Percentiles rank a stretch among this genome's conserved stretches.
Evolutionary conservation across 2,888 invertebrate species (phyloP).

Genomic region (Anthophora plumipes): DNA sequence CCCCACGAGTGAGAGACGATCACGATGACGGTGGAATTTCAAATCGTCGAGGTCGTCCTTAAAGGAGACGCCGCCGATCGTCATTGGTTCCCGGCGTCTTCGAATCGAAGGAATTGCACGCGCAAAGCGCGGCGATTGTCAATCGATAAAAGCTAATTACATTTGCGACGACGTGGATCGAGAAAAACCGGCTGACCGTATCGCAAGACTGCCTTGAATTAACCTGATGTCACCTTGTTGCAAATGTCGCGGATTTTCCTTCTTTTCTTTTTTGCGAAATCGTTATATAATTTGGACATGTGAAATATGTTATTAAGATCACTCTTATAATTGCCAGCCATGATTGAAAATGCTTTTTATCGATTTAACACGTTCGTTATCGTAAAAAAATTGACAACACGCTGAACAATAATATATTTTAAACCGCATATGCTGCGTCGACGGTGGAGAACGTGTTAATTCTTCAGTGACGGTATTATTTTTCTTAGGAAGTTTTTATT

Average conservation of each 20-base stretch:
- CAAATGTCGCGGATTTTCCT: not conserved
- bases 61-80: not conserved
- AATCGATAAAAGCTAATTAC: slow-evolving; percentile 29
- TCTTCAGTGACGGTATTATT: too few relatives aligned
- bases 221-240: slow-evolving; percentile 11
- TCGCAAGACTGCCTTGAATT: slow-evolving; percentile 6
- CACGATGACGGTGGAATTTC: slow-evolving; percentile 12
- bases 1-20: slow-evolving; percentile 19
- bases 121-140: not conserved
- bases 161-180: not conserved
- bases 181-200: slow-evolving; percentile 15
- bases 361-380: too few relatives aligned
- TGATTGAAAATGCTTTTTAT: too few relatives aligned
- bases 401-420: too few relatives aligned
- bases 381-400: too few relatives aligned
- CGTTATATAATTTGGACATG: not conserved
- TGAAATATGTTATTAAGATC: not conserved
- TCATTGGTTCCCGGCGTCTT: not conserved
- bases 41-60: slow-evolving; percentile 19
- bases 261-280: not conserved
- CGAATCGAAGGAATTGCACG: not conserved
- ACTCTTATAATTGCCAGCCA: too few relatives aligned
- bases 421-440: too few relatives aligned
- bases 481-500: too few relatives aligned
- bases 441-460: too few relatives aligned